Evolutionary conservation across 2,797 vertebrate species (phyloP).

Genomic region (Neosalanx taihuensis): DNA sequence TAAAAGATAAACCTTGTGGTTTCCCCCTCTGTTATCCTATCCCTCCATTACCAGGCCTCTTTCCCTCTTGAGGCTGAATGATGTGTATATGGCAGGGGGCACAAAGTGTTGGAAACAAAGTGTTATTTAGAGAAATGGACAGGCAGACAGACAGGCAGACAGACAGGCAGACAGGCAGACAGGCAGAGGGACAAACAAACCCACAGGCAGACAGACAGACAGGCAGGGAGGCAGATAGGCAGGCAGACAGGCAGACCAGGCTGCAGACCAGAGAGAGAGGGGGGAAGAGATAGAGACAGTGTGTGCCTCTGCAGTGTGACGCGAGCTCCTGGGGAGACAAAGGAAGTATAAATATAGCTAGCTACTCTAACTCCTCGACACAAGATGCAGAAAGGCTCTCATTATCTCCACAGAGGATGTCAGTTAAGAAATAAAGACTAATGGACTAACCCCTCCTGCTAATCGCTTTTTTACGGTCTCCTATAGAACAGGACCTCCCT

Average conservation of each 20-base stretch:
- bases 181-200: slow-evolving; percentile 17
- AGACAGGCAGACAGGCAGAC: neutral
- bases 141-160: slow-evolving; percentile 38
- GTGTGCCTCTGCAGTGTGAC: slow-evolving; percentile 27
- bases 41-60: slow-evolving; percentile 53
- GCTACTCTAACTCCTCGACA: slow-evolving; percentile 50
- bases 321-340: slow-evolving; percentile 56
- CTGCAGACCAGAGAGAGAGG: too few relatives aligned
- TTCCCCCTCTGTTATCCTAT: slow-evolving; percentile 43
- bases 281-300: slow-evolving; percentile 43
- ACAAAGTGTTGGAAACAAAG: slow-evolving; percentile 33
- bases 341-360: slow-evolving; percentile 72
- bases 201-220: slow-evolving; percentile 34
- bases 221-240: neutral
- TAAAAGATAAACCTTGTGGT: slow-evolving; percentile 34
- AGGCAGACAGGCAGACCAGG: slow-evolving; percentile 29
- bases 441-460: slow-evolving; percentile 68
- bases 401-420: slow-evolving; percentile 65
- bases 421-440: slow-evolving; percentile 65
- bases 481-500: slow-evolving; percentile 49
- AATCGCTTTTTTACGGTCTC: slow-evolving; percentile 65
- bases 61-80: slow-evolving; percentile 37
- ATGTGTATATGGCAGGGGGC: slow-evolving; percentile 3
- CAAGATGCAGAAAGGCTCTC: slow-evolving; percentile 54
- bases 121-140: slow-evolving; percentile 44